Conservation (phyloP, 2,888 invertebrate genomes). For the Dynastes tityus region DNA sequence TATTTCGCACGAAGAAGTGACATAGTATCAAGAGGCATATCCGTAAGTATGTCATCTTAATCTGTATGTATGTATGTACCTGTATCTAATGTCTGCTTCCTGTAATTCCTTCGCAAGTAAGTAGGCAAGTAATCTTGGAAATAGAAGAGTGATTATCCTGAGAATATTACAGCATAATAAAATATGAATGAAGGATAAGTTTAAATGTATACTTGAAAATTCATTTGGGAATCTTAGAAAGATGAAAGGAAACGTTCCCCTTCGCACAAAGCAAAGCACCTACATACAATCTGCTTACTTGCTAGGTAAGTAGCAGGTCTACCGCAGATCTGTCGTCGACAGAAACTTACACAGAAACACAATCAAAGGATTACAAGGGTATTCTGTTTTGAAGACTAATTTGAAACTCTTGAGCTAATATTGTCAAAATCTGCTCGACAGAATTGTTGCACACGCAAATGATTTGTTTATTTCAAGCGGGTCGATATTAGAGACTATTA, state of each 20-base stretch:
- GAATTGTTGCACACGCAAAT: conserved; percentile 41
- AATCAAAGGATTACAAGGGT: conserved; percentile 63
- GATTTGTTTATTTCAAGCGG: conserved; percentile 31
- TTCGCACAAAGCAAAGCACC: conserved; percentile 57
- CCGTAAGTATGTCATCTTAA: no score
- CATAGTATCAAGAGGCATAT: no score
- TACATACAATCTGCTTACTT: conserved; percentile 61
- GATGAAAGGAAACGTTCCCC: conserved; percentile 61
- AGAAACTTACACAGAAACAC: conserved; percentile 62
- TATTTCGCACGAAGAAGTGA: no score
- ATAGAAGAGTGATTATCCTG: background rate
- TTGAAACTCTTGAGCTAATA: conserved; percentile 56
- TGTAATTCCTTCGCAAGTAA: no score
- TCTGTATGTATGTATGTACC: no score
- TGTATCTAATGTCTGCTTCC: no score
- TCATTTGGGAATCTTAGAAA: conserved; percentile 51
- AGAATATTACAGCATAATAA: conserved; percentile 18
- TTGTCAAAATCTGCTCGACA: conserved; percentile 51
- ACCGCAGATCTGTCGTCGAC: conserved; percentile 63
- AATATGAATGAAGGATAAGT: conserved; percentile 12
- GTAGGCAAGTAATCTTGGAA: background rate
- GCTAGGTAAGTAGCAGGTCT: conserved; percentile 61
- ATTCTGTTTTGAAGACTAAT: conserved; percentile 59
- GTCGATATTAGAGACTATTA: background rate
- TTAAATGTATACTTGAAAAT: conserved; percentile 31